A percentile compares a stretch with the other conserved stretches of the same genome.
Evolutionary conservation across 1,140 invertebrate species (phyloP).

Genomic region (Penaeus indicus): DNA sequence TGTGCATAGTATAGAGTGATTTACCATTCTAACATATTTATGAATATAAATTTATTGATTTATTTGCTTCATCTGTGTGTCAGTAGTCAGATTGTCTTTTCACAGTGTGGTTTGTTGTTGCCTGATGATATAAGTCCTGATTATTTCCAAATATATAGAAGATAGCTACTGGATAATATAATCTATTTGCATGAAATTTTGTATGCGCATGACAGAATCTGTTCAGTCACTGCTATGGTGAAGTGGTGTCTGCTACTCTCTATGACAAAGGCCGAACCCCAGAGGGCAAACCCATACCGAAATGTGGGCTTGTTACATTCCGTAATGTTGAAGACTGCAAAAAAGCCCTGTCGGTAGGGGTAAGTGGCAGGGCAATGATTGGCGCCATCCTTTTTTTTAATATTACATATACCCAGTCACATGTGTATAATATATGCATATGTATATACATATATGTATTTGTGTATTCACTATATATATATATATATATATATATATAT

Average conservation of each 20-base stretch:
- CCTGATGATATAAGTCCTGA: not conserved
- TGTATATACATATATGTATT: too few species aligned
- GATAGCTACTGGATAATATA: not conserved
- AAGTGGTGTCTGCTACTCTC: slow-evolving; percentile 45
- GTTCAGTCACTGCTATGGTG: slow-evolving; percentile 48
- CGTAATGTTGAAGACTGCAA: slow-evolving; percentile 42
- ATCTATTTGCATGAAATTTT: slow-evolving; percentile 6
- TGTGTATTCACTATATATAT: too few species aligned
- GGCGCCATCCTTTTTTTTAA: slow-evolving; percentile 11
- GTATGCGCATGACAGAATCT: slow-evolving; percentile 46
- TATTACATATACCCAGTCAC: not conserved
- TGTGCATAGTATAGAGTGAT: too few species aligned
- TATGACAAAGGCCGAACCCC: slow-evolving; percentile 41
- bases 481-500: too few species aligned
- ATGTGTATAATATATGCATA: too few species aligned
- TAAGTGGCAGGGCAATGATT: slow-evolving; percentile 18
- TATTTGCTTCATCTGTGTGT: too few species aligned
- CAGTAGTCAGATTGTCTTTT: too few species aligned
- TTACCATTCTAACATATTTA: too few species aligned
- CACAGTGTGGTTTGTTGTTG: too few species aligned
- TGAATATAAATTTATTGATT: too few species aligned
- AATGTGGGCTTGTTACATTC: slow-evolving; percentile 53
- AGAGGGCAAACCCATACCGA: slow-evolving; percentile 45
- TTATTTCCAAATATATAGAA: not conserved
- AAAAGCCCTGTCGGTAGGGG: slow-evolving; percentile 38